These are phyloP conservation scores for Archips crataeganus DNA, from an alignment of 2,888 invertebrate species.

Conservation along the genomic window DNA sequence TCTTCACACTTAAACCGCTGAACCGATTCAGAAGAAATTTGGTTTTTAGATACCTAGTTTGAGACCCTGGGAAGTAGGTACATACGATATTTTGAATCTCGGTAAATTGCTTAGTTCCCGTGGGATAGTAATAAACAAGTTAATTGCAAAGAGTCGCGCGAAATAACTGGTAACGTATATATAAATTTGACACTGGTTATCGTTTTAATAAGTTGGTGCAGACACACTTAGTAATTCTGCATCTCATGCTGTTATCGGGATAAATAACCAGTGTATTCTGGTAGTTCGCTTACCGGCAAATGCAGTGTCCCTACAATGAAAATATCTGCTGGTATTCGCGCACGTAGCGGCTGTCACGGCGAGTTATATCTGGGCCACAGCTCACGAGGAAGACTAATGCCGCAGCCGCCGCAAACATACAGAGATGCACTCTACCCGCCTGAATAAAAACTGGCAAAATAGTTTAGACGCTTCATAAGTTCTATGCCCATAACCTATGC, in stretches of 20 bases:
- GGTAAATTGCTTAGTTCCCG: too few relatives aligned
- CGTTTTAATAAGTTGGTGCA: too few relatives aligned
- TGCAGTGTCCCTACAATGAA: neutral
- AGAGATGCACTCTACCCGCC: slow-evolving; percentile 5
- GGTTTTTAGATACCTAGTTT: too few relatives aligned
- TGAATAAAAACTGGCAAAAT: neutral
- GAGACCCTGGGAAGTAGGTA: too few relatives aligned
- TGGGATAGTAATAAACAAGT: too few relatives aligned
- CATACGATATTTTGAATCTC: too few relatives aligned
- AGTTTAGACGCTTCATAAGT: neutral
- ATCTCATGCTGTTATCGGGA: neutral
- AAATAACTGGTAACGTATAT: too few relatives aligned
- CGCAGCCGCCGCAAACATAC: slow-evolving; percentile 12
- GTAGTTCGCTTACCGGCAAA: neutral
- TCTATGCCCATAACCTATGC: neutral
- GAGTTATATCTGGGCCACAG: slow-evolving; percentile 33
- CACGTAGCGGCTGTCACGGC: slow-evolving; percentile 9
- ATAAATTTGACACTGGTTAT: too few relatives aligned
- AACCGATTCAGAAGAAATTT: too few relatives aligned
- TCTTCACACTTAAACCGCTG: too few relatives aligned
- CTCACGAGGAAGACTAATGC: neutral
- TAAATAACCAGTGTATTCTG: neutral
- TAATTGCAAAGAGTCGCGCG: too few relatives aligned
- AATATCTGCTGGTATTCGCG: slow-evolving; percentile 5
- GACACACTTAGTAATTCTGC: neutral